A percentile compares a stretch with the other conserved stretches of the same genome.
Conservation (phyloP, 2,888 invertebrate genomes). For the Punctoribates punctum region DNA sequence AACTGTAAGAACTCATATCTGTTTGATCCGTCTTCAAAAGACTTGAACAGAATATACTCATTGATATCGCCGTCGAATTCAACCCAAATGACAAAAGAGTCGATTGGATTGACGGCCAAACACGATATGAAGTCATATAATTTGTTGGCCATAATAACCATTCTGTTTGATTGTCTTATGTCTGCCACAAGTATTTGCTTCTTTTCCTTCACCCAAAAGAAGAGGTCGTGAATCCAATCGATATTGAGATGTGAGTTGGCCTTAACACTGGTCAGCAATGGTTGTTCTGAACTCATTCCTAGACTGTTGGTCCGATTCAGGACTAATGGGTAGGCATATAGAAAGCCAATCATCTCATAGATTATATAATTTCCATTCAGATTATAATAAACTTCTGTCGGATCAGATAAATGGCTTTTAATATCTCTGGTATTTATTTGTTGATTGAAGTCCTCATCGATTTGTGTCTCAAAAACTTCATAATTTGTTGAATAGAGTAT, state of each 20-base stretch:
- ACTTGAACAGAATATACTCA: background rate
- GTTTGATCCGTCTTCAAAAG: conserved; percentile 16
- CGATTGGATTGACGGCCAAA: conserved; percentile 11
- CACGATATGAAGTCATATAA: background rate
- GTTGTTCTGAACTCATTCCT: background rate
- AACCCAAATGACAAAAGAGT: conserved; percentile 2
- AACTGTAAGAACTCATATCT: background rate
- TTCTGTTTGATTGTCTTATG: background rate
- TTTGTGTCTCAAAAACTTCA: background rate
- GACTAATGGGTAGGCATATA: background rate
- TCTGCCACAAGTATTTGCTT: conserved; percentile 23
- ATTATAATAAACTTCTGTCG: conserved; percentile 16
- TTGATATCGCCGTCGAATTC: conserved; percentile 1
- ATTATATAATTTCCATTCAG: background rate
- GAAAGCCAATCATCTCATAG: conserved; percentile 21
- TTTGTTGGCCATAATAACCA: conserved; percentile 1
- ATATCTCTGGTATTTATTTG: background rate
- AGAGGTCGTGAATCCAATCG: conserved; percentile 29
- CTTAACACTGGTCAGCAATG: background rate
- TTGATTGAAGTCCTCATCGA: background rate
- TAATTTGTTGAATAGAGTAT: conserved; percentile 23
- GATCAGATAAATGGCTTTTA: background rate
- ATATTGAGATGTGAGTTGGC: background rate
- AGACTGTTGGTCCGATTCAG: background rate
- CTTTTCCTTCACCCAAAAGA: conserved; percentile 11